Conservation (phyloP, 92 coral and sea anemone species). For the Isaurus tuberculatus region DNA sequence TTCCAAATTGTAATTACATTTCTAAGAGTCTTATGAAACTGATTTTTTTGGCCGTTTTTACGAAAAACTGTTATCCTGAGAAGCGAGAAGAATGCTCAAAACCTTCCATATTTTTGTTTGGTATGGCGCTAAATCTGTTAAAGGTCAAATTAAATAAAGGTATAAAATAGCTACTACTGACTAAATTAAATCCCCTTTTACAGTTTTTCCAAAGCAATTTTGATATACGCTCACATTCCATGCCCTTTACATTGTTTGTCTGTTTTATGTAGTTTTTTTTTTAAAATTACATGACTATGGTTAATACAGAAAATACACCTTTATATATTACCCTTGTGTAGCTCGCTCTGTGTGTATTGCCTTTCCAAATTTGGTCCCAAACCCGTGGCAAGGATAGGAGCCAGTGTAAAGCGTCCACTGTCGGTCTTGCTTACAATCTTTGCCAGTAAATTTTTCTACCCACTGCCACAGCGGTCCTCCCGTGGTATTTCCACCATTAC, state of each 20-base stretch:
- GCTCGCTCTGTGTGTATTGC: background rate
- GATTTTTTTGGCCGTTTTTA: background rate
- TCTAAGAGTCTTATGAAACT: background rate
- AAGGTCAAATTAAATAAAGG: too few species aligned
- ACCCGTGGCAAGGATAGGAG: conserved; percentile 3
- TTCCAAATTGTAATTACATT: background rate
- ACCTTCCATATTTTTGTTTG: too few species aligned
- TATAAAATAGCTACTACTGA: too few species aligned
- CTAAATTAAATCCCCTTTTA: too few species aligned
- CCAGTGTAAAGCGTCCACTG: conserved; percentile 6
- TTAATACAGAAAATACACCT: background rate
- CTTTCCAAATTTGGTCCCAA: conserved; percentile 13
- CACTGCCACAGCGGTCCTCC: conserved; percentile 16
- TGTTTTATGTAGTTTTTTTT: too few species aligned
- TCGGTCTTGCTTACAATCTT: conserved; percentile 19
- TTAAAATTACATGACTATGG: too few species aligned
- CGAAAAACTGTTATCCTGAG: background rate
- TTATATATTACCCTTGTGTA: conserved; percentile 11
- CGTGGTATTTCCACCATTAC: conserved; percentile 24
- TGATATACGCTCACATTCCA: too few species aligned
- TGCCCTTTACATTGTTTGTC: too few species aligned
- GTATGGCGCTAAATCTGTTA: too few species aligned
- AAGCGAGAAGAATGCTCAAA: background rate
- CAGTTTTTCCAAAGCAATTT: too few species aligned
- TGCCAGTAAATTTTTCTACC: conserved; percentile 18